Evolutionary conservation across 1,140 invertebrate species (phyloP).

Genomic region (Stenopsyche tienmushanensis): DNA sequence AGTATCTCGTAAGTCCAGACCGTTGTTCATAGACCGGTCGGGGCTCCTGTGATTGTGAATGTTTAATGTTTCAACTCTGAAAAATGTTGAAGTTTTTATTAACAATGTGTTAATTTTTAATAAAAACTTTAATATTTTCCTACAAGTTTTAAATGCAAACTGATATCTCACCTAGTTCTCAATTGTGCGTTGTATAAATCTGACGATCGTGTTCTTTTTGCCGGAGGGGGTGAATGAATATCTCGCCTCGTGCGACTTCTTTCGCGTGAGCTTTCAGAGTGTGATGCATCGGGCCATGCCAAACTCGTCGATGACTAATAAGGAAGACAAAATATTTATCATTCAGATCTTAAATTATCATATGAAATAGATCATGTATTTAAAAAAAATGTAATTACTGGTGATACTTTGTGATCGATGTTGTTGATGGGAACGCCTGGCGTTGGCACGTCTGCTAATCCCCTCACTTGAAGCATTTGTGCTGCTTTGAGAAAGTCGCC

Average conservation of each 20-base stretch:
- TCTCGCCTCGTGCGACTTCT: slow-evolving; percentile 46
- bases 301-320: slow-evolving; percentile 39
- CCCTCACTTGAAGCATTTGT: slow-evolving; percentile 86
- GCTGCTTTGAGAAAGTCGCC: slow-evolving; percentile 86
- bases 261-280: slow-evolving; percentile 41
- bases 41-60: slow-evolving; percentile 46
- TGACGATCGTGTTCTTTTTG: slow-evolving; percentile 62
- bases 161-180: slow-evolving; percentile 49
- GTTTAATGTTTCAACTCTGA: slow-evolving; percentile 35
- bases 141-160: not conserved
- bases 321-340: slow-evolving; percentile 13
- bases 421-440: slow-evolving; percentile 56
- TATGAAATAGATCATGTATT: slow-evolving; percentile 1
- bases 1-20: slow-evolving; percentile 65
- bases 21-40: slow-evolving; percentile 51
- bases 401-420: slow-evolving; percentile 52
- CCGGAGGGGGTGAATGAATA: slow-evolving; percentile 58
- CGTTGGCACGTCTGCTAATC: slow-evolving; percentile 80
- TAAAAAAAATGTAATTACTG: slow-evolving; percentile 44
- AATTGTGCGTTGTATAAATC: slow-evolving; percentile 61
- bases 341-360: not conserved
- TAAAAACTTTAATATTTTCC: not conserved
- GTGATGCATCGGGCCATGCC: slow-evolving; percentile 36
- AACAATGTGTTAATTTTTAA: not conserved
- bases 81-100: slow-evolving; percentile 2